phyloP scores from a whole-genome alignment of 2,797 vertebrate genomes.

The Octomys mimax region DNA sequence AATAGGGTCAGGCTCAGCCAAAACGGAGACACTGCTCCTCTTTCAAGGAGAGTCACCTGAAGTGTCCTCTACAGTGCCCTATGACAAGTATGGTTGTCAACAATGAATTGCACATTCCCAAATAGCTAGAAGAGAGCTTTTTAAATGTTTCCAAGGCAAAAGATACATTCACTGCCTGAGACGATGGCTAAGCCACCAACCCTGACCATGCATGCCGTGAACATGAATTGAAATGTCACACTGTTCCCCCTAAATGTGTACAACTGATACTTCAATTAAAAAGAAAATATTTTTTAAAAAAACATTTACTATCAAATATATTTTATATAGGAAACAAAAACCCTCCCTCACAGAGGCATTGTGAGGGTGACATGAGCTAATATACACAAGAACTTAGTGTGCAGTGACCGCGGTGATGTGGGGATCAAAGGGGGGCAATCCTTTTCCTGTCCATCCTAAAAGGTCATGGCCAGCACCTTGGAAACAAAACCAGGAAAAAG shows the following conservation, averaged over 20 bases:
- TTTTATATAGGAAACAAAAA: background rate
- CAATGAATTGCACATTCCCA: background rate
- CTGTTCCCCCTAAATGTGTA: background rate
- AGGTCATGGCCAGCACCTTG: no score
- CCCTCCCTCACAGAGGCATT: background rate
- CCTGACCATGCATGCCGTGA: background rate
- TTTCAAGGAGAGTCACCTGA: no score
- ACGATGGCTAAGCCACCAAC: background rate
- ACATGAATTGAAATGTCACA: background rate
- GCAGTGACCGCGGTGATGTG: background rate
- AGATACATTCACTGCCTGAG: background rate
- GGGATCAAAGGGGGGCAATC: background rate
- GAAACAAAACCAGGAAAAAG: background rate
- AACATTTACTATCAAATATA: background rate
- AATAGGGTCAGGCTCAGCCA: no score
- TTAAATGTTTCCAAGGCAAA: background rate
- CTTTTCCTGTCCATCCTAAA: background rate
- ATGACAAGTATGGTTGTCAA: no score
- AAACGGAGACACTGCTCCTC: no score
- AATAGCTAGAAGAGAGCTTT: background rate
- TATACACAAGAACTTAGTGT: background rate
- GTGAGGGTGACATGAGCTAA: background rate
- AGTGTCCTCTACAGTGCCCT: background rate
- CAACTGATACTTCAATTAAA: background rate
- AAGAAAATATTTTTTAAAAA: background rate